These are phyloP conservation scores for Paelopatides confundens DNA, from an alignment of 53 echinoderm and acorn worm genomes.

Conservation along the genomic window DNA sequence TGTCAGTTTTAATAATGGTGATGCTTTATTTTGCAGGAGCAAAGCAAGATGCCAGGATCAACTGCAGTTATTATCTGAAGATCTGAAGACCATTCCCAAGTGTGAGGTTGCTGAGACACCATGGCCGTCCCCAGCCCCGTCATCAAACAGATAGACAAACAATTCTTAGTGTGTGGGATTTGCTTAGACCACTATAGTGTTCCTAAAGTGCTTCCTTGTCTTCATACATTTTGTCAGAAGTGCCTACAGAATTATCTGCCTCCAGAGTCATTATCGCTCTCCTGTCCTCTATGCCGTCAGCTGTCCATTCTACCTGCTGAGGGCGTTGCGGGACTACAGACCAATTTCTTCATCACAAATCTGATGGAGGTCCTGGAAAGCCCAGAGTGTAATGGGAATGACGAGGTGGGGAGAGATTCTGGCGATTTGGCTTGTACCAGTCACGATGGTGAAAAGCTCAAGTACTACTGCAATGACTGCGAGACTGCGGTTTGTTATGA, in stretches of 20 bases:
- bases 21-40: neutral
- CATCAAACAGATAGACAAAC: constrained; percentile 99
- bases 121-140: constrained; percentile 97
- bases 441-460: constrained; percentile 86
- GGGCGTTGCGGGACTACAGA: constrained; percentile 93
- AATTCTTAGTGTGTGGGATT: constrained; percentile 97
- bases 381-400: constrained; percentile 83
- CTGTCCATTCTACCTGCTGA: constrained; percentile 91
- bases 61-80: constrained; percentile 31
- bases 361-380: constrained; percentile 98
- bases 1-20: too few relatives aligned
- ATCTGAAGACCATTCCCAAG: constrained; percentile 54
- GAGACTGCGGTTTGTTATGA: constrained; percentile 96
- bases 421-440: constrained; percentile 79
- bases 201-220: constrained; percentile 96
- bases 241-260: constrained; percentile 98
- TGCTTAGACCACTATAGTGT: constrained; percentile 96
- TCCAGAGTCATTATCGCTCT: constrained; percentile 85
- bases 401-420: constrained; percentile 54
- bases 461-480: constrained; percentile 94
- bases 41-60: constrained; percentile 41
- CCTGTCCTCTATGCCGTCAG: constrained; percentile 96
- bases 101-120: constrained; percentile 61
- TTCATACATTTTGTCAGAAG: constrained; percentile 98
- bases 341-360: constrained; percentile 98